Conservation (phyloP, 2,797 vertebrate genomes). For the Hapalemur alaotrensis region DNA sequence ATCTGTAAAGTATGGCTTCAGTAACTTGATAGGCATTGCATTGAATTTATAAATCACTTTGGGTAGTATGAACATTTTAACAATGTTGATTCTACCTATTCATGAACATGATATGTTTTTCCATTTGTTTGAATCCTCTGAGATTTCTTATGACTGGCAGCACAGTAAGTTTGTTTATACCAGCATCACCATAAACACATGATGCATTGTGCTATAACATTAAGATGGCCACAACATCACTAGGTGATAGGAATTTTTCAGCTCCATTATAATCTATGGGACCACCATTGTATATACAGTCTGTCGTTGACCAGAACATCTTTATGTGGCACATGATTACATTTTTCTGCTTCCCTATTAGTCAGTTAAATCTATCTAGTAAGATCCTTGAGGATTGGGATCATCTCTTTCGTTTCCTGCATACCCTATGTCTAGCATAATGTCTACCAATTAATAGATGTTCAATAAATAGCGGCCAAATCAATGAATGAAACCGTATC, state of each 20-base stretch:
- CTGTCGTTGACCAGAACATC: not conserved
- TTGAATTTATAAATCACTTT: not conserved
- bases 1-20: not conserved
- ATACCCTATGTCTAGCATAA: not conserved
- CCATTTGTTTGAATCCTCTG: not conserved
- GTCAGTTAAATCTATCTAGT: not conserved
- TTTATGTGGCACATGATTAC: not conserved
- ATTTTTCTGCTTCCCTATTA: not conserved
- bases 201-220: not conserved
- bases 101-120: not conserved
- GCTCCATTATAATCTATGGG: not conserved
- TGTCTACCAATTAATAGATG: conserved; percentile 7
- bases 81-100: not conserved
- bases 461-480: not conserved
- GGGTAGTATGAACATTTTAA: not conserved
- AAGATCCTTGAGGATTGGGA: not conserved
- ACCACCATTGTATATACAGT: not conserved
- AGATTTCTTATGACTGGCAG: not conserved
- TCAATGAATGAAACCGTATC: not conserved
- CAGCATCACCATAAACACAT: not conserved
- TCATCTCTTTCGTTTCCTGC: not conserved
- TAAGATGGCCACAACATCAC: not conserved
- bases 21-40: not conserved
- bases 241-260: not conserved
- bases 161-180: not conserved